Evolutionary conservation across 2,113 vertebrate species (phyloP).

Genomic region (Etia nguti): DNA sequence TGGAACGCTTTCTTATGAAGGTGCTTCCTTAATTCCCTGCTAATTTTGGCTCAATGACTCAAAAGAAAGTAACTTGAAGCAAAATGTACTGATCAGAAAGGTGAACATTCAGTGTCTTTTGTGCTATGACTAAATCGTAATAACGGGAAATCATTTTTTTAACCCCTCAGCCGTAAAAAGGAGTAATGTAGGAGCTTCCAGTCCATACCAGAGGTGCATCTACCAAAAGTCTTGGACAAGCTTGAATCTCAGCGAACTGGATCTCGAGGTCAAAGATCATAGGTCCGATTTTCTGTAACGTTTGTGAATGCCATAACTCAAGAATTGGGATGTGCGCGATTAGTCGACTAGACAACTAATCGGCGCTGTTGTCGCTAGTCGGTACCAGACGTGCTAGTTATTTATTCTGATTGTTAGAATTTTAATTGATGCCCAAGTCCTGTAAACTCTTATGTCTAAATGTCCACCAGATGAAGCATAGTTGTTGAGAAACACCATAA

Average conservation of each 20-base stretch:
- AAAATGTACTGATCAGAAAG: not conserved
- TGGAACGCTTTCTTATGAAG: not conserved
- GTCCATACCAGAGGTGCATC: not conserved
- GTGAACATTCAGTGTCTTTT: not conserved
- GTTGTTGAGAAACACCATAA: not conserved
- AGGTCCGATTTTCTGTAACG: not conserved
- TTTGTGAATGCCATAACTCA: not conserved
- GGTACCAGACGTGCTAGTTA: not conserved
- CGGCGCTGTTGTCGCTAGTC: not conserved
- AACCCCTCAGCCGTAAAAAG: not conserved
- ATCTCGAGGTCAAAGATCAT: no score
- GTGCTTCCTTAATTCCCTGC: not conserved
- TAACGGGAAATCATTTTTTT: accelerated
- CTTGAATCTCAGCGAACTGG: not conserved
- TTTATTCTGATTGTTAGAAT: not conserved
- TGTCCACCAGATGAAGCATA: not conserved
- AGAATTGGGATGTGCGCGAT: not conserved
- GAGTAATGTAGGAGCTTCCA: not conserved
- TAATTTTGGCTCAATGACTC: not conserved
- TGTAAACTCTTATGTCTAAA: not conserved
- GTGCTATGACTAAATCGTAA: not conserved
- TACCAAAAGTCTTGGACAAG: not conserved
- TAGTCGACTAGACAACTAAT: not conserved
- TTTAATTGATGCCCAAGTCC: not conserved
- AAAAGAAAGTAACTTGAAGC: not conserved